phyloP scores from a whole-genome alignment of 2,888 invertebrate species.

The Polia nebulosa region DNA sequence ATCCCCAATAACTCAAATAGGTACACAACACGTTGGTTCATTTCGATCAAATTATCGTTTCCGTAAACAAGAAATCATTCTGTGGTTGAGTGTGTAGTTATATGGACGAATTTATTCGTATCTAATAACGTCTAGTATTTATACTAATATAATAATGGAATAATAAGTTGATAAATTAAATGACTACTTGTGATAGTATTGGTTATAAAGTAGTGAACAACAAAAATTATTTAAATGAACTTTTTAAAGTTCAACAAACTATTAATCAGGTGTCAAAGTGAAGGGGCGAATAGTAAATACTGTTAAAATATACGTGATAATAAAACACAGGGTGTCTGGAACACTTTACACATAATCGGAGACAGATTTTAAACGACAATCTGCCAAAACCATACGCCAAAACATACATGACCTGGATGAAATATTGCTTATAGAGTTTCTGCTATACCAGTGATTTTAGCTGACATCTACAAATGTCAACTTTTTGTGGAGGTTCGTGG shows the following conservation, averaged over 20 bases:
- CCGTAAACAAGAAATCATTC: constrained; percentile 28
- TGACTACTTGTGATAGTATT: background rate
- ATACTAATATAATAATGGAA: background rate
- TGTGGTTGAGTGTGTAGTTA: constrained; percentile 4
- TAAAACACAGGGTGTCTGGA: background rate
- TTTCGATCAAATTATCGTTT: constrained; percentile 6
- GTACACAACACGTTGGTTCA: background rate
- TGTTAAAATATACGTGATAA: too few species aligned
- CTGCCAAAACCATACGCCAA: too few species aligned
- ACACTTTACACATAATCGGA: background rate
- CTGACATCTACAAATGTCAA: constrained; percentile 18
- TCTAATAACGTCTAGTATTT: background rate
- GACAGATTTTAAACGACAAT: background rate
- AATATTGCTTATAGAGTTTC: constrained; percentile 24
- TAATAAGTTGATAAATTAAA: background rate
- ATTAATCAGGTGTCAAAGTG: background rate
- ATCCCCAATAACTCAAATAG: constrained; percentile 10
- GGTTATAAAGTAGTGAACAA: background rate
- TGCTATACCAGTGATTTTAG: constrained; percentile 6
- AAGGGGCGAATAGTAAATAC: background rate
- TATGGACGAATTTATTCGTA: background rate
- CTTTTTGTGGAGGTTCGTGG: constrained; percentile 14
- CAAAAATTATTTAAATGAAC: background rate
- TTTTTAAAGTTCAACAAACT: background rate
- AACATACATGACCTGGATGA: constrained; percentile 7